Percentiles rank a stretch among this genome's conserved stretches.
Evolutionary conservation across 2,888 invertebrate species (phyloP).

Genomic region (Odontothrips loti): DNA sequence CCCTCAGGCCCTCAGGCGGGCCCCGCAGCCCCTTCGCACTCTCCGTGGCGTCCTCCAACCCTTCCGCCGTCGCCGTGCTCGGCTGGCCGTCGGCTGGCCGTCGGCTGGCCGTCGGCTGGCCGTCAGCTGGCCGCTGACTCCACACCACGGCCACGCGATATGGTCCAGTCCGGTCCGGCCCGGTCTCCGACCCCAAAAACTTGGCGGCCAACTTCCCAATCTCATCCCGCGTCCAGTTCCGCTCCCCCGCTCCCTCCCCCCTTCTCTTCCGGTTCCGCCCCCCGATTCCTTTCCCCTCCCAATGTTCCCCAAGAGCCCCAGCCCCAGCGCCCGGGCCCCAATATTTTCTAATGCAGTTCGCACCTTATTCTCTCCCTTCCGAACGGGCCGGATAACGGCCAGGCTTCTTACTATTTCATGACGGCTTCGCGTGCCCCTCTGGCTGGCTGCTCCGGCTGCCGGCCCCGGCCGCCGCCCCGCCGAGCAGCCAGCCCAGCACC

Average conservation of each 20-base stretch:
- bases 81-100: too few relatives aligned
- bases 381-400: neutral
- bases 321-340: neutral
- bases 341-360: slow-evolving; percentile 23
- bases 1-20: too few relatives aligned
- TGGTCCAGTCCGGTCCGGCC: neutral
- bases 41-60: too few relatives aligned
- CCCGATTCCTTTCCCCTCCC: neutral
- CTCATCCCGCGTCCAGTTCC: neutral
- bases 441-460: neutral
- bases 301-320: neutral
- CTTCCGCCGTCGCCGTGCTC: too few relatives aligned
- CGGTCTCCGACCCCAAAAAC: neutral
- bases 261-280: neutral
- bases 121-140: too few relatives aligned
- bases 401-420: slow-evolving; percentile 7
- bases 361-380: neutral
- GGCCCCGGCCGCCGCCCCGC: neutral
- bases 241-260: neutral
- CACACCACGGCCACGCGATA: neutral
- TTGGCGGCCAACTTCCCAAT: too few relatives aligned
- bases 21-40: too few relatives aligned
- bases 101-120: too few relatives aligned
- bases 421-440: neutral
- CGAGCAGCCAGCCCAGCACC: neutral